Evolutionary conservation across 2,113 vertebrate genomes (phyloP).

Genomic region (Alosa alosa): DNA sequence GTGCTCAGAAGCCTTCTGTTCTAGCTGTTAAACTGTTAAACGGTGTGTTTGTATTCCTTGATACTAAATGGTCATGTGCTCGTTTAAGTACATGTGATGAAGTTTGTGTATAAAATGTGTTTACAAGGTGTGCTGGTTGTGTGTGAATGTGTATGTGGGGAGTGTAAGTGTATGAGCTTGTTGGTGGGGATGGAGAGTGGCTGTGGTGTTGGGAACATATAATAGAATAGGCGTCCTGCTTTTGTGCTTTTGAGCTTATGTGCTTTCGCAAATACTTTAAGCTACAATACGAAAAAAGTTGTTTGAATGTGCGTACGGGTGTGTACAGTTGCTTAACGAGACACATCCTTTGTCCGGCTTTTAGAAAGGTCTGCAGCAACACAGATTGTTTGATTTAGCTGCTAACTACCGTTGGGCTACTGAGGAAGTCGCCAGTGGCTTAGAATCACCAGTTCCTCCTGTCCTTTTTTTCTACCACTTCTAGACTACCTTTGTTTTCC

Average conservation of each 20-base stretch:
- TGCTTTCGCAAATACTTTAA: neutral
- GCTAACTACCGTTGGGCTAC: constrained; percentile 30
- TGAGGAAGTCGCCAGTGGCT: constrained; percentile 49
- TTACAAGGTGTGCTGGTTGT: neutral
- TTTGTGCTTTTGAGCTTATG: neutral
- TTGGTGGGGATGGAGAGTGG: neutral
- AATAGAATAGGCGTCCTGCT: too few species aligned
- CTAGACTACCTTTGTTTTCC: constrained; percentile 51
- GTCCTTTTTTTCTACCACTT: constrained; percentile 27
- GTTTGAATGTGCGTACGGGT: neutral
- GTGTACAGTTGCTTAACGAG: constrained; percentile 9
- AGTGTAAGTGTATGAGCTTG: neutral
- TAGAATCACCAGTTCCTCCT: constrained; percentile 48
- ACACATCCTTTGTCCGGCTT: constrained; percentile 10
- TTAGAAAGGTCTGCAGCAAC: constrained; percentile 27
- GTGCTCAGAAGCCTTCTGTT: neutral
- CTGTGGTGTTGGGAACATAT: neutral
- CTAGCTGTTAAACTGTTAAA: neutral
- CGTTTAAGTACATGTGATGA: too few species aligned
- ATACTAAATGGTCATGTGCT: neutral
- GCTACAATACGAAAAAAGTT: neutral
- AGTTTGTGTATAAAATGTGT: too few species aligned
- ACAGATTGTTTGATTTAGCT: constrained; percentile 33
- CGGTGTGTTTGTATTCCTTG: neutral
- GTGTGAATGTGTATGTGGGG: neutral